These are phyloP conservation scores for Parus major DNA, from an alignment of 2,113 vertebrate species.

Conservation along the genomic window DNA sequence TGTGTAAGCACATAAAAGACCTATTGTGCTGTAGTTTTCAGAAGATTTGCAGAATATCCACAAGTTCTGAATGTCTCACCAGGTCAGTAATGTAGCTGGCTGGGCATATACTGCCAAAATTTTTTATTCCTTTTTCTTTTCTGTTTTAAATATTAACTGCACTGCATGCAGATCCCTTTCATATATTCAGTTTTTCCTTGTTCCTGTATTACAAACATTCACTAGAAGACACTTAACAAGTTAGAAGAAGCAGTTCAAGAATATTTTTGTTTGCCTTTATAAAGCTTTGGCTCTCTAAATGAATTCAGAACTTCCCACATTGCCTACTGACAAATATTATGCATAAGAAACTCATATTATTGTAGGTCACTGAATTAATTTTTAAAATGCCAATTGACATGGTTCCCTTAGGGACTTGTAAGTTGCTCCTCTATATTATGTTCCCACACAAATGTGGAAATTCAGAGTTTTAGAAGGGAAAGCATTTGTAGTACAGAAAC, in stretches of 20 bases:
- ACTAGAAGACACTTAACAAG: background rate
- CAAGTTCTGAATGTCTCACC: background rate
- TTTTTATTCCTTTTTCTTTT: background rate
- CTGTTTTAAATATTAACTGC: background rate
- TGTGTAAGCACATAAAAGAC: background rate
- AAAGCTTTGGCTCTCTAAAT: slow-evolving; percentile 41
- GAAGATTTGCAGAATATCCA: background rate
- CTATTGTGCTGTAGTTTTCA: background rate
- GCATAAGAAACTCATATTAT: slow-evolving; percentile 86
- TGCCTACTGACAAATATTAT: slow-evolving; percentile 73
- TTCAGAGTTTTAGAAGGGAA: slow-evolving; percentile 65
- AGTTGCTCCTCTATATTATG: slow-evolving; percentile 77
- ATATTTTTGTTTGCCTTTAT: slow-evolving; percentile 52
- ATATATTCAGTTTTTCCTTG: background rate
- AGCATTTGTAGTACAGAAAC: slow-evolving; percentile 32
- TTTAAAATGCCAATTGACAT: slow-evolving; percentile 87
- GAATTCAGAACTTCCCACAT: slow-evolving; percentile 66
- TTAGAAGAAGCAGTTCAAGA: slow-evolving; percentile 27
- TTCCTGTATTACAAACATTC: background rate
- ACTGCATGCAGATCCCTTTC: background rate
- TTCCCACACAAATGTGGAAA: slow-evolving; percentile 77
- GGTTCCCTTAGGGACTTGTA: slow-evolving; percentile 82
- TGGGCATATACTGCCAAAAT: background rate
- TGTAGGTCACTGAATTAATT: slow-evolving; percentile 97
- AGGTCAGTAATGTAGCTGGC: background rate